Base-by-base conservation (phyloP, 2,113 vertebrate genomes). In the Pristiophorus japonicus region DNA sequence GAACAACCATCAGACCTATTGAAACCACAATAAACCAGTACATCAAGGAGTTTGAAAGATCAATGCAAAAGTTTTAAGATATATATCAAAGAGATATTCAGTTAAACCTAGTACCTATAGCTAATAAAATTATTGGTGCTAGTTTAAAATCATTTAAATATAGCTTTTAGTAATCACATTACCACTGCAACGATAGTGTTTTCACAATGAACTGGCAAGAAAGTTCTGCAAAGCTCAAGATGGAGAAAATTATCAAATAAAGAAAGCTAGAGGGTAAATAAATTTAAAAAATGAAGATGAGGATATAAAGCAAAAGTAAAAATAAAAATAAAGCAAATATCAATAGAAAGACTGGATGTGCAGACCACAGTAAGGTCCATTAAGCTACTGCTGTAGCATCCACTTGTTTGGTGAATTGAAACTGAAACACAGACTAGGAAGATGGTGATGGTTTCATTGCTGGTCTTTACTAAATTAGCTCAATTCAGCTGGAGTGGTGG, bases 1-100 rank as follows among this genome's bases (percentile, higher is more conserved):
- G 97, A 96, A 45, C 98, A 97, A 95, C 97, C 97, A 96, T 98
- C 97, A n/a, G 98, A 97, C 96, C 98, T 99, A 97, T 65, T 95
- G 96, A 73, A 95, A 90, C 7, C 66, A 47, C 6, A 96, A 66
- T 67, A 45, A 94, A 51, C 34, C 45, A 95, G 14, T 6, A n/a
- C 75, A 90, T 84, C 78, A 88, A 84, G 12, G 38, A 88, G 38
- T 95, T 94, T 94, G 66, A 70, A 94, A 70, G 38, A 70, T 70
- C 93, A 70, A 70, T 70, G 24, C 66, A 94, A 73, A 70, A 18
- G 14, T 34, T 73, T 62, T 63, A 92, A 91, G 16, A 63, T 63
- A 65, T 38, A 38, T 92, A 24, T 51, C 22, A 85, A 85, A 47
- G 45, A 90, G 51, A 30, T 55, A 90, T 90, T 47, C 42, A 90